Conservation (phyloP, 1,140 invertebrate species). For the Aricia agestis region DNA sequence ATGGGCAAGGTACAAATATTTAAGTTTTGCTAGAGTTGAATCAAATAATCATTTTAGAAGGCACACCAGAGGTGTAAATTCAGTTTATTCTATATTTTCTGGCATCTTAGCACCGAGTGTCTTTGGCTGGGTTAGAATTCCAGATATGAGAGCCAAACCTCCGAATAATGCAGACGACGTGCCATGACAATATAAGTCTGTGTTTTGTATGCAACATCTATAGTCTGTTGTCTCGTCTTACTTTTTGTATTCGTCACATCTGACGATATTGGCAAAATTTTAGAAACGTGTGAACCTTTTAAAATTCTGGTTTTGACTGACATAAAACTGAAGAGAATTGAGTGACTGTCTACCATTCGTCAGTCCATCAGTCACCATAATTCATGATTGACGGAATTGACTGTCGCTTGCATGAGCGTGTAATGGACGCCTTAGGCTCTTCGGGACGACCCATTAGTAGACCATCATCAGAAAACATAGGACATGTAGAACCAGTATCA, state of each 20-base stretch:
- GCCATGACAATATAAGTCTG: conserved; percentile 52
- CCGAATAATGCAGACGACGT: conserved; percentile 82
- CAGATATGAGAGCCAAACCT: conserved; percentile 77
- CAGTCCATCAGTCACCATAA: too few species aligned
- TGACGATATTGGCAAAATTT: too few species aligned
- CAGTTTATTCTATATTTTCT: conserved; percentile 82
- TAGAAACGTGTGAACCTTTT: too few species aligned
- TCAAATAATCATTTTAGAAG: conserved; percentile 22
- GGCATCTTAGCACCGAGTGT: conserved; percentile 82
- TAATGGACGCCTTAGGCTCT: conserved; percentile 86
- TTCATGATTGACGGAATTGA: too few species aligned
- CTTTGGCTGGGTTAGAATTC: conserved; percentile 81
- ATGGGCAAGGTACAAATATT: too few species aligned
- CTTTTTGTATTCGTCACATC: too few species aligned
- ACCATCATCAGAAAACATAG: conserved; percentile 80
- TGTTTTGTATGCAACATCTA: too few species aligned
- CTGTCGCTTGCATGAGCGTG: too few species aligned
- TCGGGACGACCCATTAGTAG: conserved; percentile 79
- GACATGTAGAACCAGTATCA: conserved; percentile 80
- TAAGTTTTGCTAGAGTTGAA: conserved; percentile 7
- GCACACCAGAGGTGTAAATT: conserved; percentile 60
- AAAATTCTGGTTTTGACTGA: too few species aligned
- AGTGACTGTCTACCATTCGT: too few species aligned
- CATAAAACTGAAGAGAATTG: too few species aligned
- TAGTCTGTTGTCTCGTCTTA: too few species aligned